Evolutionary conservation across 53 echinoderm and acorn worm genomes (phyloP).

Genomic region (Mesocentrotus franciscanus): DNA sequence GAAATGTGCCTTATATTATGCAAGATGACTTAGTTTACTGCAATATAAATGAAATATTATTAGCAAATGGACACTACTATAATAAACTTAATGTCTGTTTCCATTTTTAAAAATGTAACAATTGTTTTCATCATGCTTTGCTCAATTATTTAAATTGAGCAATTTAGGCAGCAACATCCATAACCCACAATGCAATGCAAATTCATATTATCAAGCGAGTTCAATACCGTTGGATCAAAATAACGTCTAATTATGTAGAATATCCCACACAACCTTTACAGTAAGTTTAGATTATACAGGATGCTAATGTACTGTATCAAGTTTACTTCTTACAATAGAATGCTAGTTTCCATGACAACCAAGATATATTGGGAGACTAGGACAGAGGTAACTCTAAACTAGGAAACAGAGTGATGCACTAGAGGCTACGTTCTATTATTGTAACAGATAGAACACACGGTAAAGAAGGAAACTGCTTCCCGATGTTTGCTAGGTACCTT

Average conservation of each 20-base stretch:
- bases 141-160: background rate
- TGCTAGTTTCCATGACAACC: slow-evolving; percentile 17
- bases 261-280: slow-evolving; percentile 12
- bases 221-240: background rate
- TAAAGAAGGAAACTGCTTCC: background rate
- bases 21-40: background rate
- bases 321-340: slow-evolving; percentile 4
- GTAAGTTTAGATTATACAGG: background rate
- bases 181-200: background rate
- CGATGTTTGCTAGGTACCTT: background rate
- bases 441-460: background rate
- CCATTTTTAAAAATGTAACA: background rate
- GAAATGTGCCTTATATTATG: background rate
- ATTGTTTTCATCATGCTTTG: background rate
- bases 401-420: background rate
- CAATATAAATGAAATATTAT: background rate
- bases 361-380: background rate
- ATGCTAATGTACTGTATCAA: background rate
- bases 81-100: background rate
- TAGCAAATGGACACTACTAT: background rate
- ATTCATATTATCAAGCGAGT: background rate
- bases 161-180: background rate
- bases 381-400: background rate
- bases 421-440: background rate
- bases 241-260: background rate